Conservation (phyloP, 2,888 invertebrate species). For the Acronicta leporina region DNA sequence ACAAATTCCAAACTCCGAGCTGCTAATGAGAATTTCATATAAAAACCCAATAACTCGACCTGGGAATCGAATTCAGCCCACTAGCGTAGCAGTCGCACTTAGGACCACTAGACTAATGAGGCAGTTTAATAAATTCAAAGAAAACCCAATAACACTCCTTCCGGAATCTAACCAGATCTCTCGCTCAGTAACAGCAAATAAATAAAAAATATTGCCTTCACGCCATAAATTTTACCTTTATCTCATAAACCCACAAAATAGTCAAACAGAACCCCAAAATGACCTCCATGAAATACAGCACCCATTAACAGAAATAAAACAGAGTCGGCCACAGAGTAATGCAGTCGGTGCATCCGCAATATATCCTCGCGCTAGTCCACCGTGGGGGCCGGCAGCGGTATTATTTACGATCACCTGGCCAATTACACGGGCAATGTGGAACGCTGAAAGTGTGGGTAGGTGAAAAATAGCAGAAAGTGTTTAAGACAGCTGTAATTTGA, state of each 20-base stretch:
- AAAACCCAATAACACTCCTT: too few species aligned
- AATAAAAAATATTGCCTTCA: too few species aligned
- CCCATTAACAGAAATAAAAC: slow-evolving; percentile 55
- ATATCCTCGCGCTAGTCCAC: slow-evolving; percentile 29
- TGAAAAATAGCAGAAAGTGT: slow-evolving; percentile 54
- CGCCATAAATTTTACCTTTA: slow-evolving; percentile 4
- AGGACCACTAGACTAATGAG: too few species aligned
- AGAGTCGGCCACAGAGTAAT: slow-evolving; percentile 42
- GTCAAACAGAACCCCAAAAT: slow-evolving; percentile 25
- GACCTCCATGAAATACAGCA: slow-evolving; percentile 38
- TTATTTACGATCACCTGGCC: slow-evolving; percentile 72
- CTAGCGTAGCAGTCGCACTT: too few species aligned
- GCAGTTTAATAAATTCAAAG: too few species aligned
- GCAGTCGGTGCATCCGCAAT: slow-evolving; percentile 52
- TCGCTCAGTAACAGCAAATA: too few species aligned
- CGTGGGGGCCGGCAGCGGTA: slow-evolving; percentile 33
- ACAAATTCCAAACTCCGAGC: too few species aligned
- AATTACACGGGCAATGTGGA: slow-evolving; percentile 74
- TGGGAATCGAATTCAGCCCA: too few species aligned
- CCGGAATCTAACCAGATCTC: too few species aligned
- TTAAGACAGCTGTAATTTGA: slow-evolving; percentile 50
- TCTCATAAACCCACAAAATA: slow-evolving; percentile 20
- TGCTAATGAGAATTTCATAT: too few species aligned
- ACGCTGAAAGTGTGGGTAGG: slow-evolving; percentile 62
- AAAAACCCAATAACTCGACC: too few species aligned